These are phyloP conservation scores for Teleogryllus occipitalis DNA, from an alignment of 1,140 invertebrate genomes.

Conservation along the genomic window DNA sequence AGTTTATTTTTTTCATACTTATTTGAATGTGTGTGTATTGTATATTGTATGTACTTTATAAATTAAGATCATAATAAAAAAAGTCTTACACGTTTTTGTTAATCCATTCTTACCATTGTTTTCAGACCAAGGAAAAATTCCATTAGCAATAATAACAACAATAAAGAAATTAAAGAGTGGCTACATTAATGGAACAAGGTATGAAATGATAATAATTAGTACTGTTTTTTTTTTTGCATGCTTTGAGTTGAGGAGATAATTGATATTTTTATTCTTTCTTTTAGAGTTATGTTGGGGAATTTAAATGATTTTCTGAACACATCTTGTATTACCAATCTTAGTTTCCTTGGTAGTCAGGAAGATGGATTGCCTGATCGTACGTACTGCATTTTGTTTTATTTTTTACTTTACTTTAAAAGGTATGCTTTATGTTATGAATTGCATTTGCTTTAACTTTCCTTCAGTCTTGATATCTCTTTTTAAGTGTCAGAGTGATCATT, in stretches of 20 bases:
- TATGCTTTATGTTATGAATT: neutral
- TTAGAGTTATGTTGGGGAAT: conserved; percentile 80
- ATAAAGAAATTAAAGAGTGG: conserved; percentile 98
- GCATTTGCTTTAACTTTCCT: too few relatives aligned
- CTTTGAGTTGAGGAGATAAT: neutral
- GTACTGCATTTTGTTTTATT: conserved; percentile 14
- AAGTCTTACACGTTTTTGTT: neutral
- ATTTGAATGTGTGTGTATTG: too few relatives aligned
- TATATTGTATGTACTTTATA: too few relatives aligned
- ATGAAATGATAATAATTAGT: conserved; percentile 19
- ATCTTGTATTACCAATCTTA: conserved; percentile 91
- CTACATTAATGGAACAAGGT: conserved; percentile 91
- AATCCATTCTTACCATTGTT: conserved; percentile 27
- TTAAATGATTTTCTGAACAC: conserved; percentile 89
- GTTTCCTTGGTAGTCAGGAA: conserved; percentile 86
- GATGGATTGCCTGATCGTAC: conserved; percentile 75
- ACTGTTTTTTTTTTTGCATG: neutral
- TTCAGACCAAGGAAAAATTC: conserved; percentile 85
- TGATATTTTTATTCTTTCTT: conserved; percentile 17
- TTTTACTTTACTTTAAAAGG: neutral
- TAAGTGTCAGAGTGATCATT: too few relatives aligned
- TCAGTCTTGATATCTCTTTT: too few relatives aligned
- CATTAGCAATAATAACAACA: conserved; percentile 89
- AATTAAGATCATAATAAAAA: neutral
- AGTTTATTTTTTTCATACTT: too few relatives aligned